Conservation (phyloP, 2,113 vertebrate genomes). For the Laterallus jamaicensis region DNA sequence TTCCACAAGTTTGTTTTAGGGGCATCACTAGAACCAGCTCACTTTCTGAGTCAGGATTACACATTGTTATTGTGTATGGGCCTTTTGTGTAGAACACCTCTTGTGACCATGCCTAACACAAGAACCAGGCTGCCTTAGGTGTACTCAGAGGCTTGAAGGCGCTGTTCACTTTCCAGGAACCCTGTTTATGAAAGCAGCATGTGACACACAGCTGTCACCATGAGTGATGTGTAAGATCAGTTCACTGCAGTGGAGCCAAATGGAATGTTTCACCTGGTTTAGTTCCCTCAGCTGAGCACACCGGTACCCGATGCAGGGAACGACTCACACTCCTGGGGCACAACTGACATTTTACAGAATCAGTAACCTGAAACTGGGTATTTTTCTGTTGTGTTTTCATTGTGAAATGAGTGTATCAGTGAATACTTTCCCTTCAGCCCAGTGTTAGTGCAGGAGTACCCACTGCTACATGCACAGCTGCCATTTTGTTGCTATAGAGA, state of each 20-base stretch:
- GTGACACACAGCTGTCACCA: neutral
- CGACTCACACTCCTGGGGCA: neutral
- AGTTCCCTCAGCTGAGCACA: neutral
- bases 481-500: neutral
- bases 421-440: neutral
- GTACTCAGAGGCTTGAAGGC: neutral
- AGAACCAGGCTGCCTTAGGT: neutral
- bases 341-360: neutral
- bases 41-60: neutral
- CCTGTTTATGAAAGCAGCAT: neutral
- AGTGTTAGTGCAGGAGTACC: neutral
- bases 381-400: neutral
- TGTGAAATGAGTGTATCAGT: fast-evolving
- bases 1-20: neutral
- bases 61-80: neutral
- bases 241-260: neutral
- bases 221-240: neutral
- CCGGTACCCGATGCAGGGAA: neutral
- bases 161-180: neutral
- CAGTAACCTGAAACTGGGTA: neutral
- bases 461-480: neutral
- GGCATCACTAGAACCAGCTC: neutral
- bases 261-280: neutral
- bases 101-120: fast-evolving
- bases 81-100: neutral